These are phyloP conservation scores for Acestrorhynchus altus DNA, from an alignment of 2,797 vertebrate genomes.

Conservation along the genomic window DNA sequence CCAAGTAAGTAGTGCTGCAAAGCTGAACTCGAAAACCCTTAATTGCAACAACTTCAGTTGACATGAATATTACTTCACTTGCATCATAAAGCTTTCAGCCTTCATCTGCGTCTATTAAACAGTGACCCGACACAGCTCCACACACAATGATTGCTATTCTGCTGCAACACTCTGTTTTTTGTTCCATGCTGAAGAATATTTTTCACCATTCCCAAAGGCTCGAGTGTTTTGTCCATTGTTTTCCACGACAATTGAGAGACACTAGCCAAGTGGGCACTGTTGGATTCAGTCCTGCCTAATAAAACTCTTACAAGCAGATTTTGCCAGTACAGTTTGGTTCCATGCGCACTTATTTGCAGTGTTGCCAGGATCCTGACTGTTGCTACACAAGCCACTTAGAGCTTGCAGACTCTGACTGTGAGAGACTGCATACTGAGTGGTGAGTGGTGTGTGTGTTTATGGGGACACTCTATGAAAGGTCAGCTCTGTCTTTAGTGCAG, in stretches of 20 bases:
- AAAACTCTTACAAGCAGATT: neutral
- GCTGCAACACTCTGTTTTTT: slow-evolving; percentile 9
- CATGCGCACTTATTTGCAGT: neutral
- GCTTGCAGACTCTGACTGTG: slow-evolving; percentile 2
- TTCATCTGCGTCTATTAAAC: neutral
- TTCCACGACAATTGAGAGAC: neutral
- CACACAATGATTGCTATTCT: neutral
- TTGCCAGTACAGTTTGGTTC: neutral
- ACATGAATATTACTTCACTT: no score
- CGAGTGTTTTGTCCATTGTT: neutral
- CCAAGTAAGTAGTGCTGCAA: no score
- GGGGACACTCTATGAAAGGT: slow-evolving; percentile 29
- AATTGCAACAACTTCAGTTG: no score
- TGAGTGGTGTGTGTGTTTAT: slow-evolving; percentile 31
- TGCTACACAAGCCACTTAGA: neutral
- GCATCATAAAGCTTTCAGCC: neutral
- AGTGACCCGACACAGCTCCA: no score
- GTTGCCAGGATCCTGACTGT: neutral
- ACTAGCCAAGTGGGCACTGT: neutral
- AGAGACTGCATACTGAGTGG: neutral
- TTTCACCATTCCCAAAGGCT: neutral
- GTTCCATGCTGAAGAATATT: no score
- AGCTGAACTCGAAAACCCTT: neutral
- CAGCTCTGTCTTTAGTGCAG: slow-evolving; percentile 16
- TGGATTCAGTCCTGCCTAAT: neutral